Evolutionary conservation across 2,797 vertebrate species (phyloP).

Genomic region (Uromys caudimaculatus): DNA sequence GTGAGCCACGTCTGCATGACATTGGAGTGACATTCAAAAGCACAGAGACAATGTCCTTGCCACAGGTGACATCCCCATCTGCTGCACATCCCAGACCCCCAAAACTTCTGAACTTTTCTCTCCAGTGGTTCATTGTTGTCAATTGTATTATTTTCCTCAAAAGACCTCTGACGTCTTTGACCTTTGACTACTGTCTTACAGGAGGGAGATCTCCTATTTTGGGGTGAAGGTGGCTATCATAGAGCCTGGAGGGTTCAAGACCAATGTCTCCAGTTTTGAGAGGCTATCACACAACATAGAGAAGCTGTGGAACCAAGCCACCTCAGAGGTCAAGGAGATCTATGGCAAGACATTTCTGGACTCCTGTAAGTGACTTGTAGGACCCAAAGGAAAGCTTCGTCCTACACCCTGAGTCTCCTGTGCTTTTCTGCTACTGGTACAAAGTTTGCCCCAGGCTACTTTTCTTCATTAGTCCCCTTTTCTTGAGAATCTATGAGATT

Average conservation of each 20-base stretch:
- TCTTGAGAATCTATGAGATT: background rate
- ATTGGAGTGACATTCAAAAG: background rate
- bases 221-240: conserved; percentile 84
- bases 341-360: conserved; percentile 71
- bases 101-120: background rate
- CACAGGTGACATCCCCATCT: background rate
- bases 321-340: conserved; percentile 58
- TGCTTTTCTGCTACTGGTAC: too few relatives aligned
- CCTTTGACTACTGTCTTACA: background rate
- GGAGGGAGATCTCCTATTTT: conserved; percentile 74
- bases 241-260: conserved; percentile 82
- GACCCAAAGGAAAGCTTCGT: background rate
- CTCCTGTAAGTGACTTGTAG: conserved; percentile 69
- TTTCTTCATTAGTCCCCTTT: background rate
- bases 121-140: background rate
- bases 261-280: rapidly evolving
- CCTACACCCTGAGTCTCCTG: background rate
- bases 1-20: background rate
- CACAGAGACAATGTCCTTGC: background rate
- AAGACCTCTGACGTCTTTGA: background rate
- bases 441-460: background rate
- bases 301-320: conserved; percentile 47
- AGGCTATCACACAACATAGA: rapidly evolving
- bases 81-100: background rate
- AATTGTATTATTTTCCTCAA: background rate